Evolutionary conservation across 2,113 vertebrate species (phyloP), one percentile per base, ranked within the genome.

Genomic region (Trichomycterus rosablanca): DNA sequence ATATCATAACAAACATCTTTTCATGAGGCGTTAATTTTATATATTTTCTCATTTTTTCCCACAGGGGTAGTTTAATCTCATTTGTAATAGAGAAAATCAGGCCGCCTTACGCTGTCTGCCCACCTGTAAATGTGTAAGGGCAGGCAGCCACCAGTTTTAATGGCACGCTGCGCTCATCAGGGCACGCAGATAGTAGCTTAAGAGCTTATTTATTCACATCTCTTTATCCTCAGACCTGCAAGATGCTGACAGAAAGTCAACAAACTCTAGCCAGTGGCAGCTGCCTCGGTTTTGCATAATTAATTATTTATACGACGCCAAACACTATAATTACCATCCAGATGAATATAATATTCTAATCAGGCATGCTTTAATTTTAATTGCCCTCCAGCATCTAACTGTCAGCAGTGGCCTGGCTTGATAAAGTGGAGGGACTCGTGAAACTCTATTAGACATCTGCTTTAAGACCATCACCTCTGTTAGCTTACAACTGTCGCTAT

Each of bases 281-380:
- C 93, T 97, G 94, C 89, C 88, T 89, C 87, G 90, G 86, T 89
- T 95, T 96, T 92, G 90, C 91, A 95, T 95, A 94, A 97, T 97
- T 97, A 95, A 97, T 98, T 97, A 97, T 95, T 95, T 96, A 94
- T 93, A 89, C 83, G 76, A 77, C 90, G 89, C 87, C 91, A 95
- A 93, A 92, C 91, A 89, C 89, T 87, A 91, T 93, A 93, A 96
- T 97, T 97, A 98, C 92, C 89, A 95, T 94, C 90, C 90, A 94
- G 92, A 93, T 93, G 92, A 95, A 94, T 91, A 93, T 90, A 90
- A 96, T 95, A 94, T 92, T 93, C 92, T 88, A 91, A 94, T 94
- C 92, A 91, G 89, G 89, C 93, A 91, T 81, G 80, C 89, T 93
- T 93, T 92, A 89, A 93, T 92, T 93, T 92, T 91, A 88, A 93